Percentiles rank a stretch among this genome's conserved stretches.
Conservation (phyloP, 2,113 vertebrate species). For the Grus americana region DNA sequence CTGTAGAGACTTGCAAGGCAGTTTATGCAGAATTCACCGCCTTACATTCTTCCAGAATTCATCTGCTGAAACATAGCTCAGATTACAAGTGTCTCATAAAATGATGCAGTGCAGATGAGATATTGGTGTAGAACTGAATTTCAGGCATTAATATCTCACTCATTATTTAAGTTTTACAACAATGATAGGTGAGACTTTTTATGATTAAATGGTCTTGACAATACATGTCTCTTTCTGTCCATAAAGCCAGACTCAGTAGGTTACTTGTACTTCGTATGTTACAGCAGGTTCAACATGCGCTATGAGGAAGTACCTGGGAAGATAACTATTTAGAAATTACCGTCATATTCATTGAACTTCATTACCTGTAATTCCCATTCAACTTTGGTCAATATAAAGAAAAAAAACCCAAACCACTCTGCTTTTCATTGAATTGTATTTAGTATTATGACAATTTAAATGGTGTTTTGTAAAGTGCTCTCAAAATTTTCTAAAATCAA, state of each 20-base stretch:
- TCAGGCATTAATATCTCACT: not conserved
- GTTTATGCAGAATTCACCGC: not conserved
- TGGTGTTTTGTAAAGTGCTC: not conserved
- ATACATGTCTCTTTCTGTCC: not conserved
- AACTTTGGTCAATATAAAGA: not conserved
- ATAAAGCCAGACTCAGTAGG: not conserved
- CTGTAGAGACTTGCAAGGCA: not conserved
- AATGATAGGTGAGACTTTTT: not conserved
- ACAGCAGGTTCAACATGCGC: not conserved
- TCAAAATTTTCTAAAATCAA: not conserved
- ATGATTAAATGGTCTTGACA: not conserved
- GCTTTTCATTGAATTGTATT: not conserved
- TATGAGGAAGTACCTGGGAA: not conserved
- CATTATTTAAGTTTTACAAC: not conserved
- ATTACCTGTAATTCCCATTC: not conserved
- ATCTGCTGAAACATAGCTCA: not conserved
- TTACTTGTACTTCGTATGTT: not conserved
- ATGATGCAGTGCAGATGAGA: not conserved
- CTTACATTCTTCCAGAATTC: not conserved
- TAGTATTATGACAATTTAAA: not conserved
- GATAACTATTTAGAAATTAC: not conserved
- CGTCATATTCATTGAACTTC: not conserved
- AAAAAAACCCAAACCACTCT: not conserved
- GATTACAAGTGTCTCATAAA: not conserved
- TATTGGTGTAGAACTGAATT: not conserved